Conservation (phyloP, 2,797 vertebrate species). For the Acrossocheilus fasciatus region DNA sequence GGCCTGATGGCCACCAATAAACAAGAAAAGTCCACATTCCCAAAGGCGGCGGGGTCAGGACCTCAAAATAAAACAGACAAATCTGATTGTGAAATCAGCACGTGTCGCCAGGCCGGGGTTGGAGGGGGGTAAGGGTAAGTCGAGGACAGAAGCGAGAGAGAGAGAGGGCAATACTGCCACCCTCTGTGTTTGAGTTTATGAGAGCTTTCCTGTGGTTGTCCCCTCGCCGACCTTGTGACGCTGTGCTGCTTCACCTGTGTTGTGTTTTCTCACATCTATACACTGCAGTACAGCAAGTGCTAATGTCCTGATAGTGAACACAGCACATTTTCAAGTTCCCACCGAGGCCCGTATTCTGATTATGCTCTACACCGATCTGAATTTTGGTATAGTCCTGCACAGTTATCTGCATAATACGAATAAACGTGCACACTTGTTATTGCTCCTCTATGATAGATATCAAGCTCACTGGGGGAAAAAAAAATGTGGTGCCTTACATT, state of each 20-base stretch:
- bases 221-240: slow-evolving; percentile 57
- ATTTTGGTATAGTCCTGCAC: neutral
- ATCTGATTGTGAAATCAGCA: slow-evolving; percentile 70
- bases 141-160: slow-evolving; percentile 63
- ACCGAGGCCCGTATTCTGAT: neutral
- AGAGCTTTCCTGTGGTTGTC: slow-evolving; percentile 62
- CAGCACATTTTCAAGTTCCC: neutral
- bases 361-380: neutral
- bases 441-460: neutral
- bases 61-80: slow-evolving; percentile 69
- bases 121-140: slow-evolving; percentile 66
- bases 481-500: too few relatives aligned
- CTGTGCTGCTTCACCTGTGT: slow-evolving; percentile 45
- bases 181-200: slow-evolving; percentile 53
- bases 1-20: slow-evolving; percentile 70
- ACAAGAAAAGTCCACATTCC: slow-evolving; percentile 72
- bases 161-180: slow-evolving; percentile 28
- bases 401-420: neutral
- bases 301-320: slow-evolving; percentile 13
- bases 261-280: slow-evolving; percentile 47
- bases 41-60: slow-evolving; percentile 69
- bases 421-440: neutral
- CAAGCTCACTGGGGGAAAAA: neutral
- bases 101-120: slow-evolving; percentile 63
- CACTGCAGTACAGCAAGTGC: slow-evolving; percentile 45